A percentile compares a stretch with the other conserved stretches of the same genome.
These are phyloP conservation scores for Catagonus wagneri DNA, from an alignment of 2,113 vertebrate species.

Conservation along the genomic window DNA sequence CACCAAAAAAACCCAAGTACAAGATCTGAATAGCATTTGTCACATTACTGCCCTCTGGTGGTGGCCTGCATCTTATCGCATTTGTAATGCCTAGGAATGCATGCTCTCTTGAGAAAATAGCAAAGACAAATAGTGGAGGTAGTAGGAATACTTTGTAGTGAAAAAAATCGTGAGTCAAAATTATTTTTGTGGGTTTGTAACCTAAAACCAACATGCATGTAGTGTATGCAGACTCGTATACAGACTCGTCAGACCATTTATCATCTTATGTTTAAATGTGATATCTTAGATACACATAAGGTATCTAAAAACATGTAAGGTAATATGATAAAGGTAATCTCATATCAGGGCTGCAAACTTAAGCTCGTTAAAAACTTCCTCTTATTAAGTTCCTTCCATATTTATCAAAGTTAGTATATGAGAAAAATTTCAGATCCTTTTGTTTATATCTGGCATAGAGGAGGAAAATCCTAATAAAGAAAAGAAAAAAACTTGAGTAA, in stretches of 20 bases:
- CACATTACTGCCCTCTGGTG: constrained; percentile 75
- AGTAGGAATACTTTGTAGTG: background rate
- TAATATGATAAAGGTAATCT: background rate
- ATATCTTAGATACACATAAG: background rate
- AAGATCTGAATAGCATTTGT: background rate
- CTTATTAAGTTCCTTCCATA: background rate
- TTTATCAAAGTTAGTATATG: background rate
- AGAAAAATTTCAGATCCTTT: background rate
- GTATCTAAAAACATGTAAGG: background rate
- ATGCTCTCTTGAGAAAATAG: background rate
- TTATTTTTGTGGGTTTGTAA: background rate
- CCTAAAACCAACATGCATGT: background rate
- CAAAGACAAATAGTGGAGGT: background rate
- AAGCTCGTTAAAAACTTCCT: background rate
- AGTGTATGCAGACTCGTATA: background rate
- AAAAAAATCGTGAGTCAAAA: constrained; percentile 23
- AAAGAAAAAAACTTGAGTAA: constrained; percentile 19
- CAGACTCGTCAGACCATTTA: background rate
- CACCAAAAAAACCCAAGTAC: background rate
- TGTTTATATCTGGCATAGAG: background rate
- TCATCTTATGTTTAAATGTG: background rate
- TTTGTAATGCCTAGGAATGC: background rate
- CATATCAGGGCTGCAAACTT: background rate
- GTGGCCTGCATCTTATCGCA: background rate
- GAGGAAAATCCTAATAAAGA: background rate